phyloP scores from a whole-genome alignment of 2,797 vertebrate genomes.

The Enteromius trimaculatus region DNA sequence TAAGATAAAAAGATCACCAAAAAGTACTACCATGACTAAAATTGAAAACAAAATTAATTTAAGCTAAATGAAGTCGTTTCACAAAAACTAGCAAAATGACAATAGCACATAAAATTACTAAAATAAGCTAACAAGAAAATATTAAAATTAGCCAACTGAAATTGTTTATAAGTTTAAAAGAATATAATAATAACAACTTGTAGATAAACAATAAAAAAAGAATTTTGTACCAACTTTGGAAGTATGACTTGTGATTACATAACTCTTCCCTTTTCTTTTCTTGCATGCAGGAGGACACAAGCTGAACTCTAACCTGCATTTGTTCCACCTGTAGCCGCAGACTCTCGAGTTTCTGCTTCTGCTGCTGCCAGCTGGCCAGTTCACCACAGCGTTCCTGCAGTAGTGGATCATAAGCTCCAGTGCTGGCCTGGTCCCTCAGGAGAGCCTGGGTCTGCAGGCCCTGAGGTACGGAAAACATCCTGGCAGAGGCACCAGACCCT shows the following conservation, averaged over 20 bases:
- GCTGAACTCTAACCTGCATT: slow-evolving; percentile 85
- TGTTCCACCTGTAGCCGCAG: slow-evolving; percentile 90
- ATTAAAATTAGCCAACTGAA: not conserved
- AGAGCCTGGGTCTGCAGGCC: slow-evolving; percentile 77
- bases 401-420: slow-evolving; percentile 71
- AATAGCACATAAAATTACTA: not conserved
- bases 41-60: not conserved
- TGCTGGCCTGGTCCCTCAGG: slow-evolving; percentile 70
- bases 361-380: slow-evolving; percentile 86
- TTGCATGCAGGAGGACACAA: not conserved
- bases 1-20: too few species aligned
- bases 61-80: not conserved
- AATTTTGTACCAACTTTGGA: not conserved
- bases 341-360: slow-evolving; percentile 85
- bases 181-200: not conserved
- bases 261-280: slow-evolving; percentile 3
- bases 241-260: not conserved
- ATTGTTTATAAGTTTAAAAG: not conserved
- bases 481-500: slow-evolving; percentile 67
- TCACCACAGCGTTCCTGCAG: slow-evolving; percentile 81
- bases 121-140: not conserved
- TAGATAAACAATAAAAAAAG: not conserved
- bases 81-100: not conserved
- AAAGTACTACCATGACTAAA: not conserved
- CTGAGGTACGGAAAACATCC: slow-evolving; percentile 74